Percentiles rank a stretch among this genome's conserved stretches.
phyloP scores from a whole-genome alignment of 2,888 invertebrate species.

The Phorcus lineatus region DNA sequence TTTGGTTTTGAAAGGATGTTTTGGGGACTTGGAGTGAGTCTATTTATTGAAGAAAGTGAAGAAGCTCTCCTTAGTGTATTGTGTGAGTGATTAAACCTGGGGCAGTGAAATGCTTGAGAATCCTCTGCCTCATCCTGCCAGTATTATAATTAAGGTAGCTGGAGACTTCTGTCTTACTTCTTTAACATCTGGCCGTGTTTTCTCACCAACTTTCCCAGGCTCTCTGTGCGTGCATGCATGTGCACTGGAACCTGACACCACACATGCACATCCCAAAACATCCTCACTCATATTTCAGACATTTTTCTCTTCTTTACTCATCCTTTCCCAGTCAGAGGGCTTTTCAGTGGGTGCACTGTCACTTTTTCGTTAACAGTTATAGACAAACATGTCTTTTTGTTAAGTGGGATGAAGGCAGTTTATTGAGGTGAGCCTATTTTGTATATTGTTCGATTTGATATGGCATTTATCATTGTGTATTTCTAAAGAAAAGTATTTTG shows the following conservation, averaged over 20 bases:
- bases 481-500: too few relatives aligned
- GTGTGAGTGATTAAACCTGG: not conserved
- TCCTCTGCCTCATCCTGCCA: not conserved
- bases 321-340: too few relatives aligned
- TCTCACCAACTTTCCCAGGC: not conserved
- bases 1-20: too few relatives aligned
- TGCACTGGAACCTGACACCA: conserved; percentile 1
- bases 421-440: too few relatives aligned
- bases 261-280: not conserved
- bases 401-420: too few relatives aligned
- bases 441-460: too few relatives aligned
- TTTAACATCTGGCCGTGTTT: conserved; percentile 19
- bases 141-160: conserved; percentile 12
- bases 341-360: too few relatives aligned
- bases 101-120: conserved; percentile 10
- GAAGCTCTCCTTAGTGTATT: not conserved
- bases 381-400: too few relatives aligned
- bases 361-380: too few relatives aligned
- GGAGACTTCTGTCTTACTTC: not conserved
- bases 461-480: too few relatives aligned
- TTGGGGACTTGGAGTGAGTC: too few relatives aligned
- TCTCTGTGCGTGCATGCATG: conserved; percentile 5
- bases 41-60: too few relatives aligned
- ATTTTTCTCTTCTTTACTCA: not conserved
- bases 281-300: conserved; percentile 12